These are phyloP conservation scores for Hapalemur alaotrensis DNA, from an alignment of 2,797 vertebrate genomes.

Conservation along the genomic window DNA sequence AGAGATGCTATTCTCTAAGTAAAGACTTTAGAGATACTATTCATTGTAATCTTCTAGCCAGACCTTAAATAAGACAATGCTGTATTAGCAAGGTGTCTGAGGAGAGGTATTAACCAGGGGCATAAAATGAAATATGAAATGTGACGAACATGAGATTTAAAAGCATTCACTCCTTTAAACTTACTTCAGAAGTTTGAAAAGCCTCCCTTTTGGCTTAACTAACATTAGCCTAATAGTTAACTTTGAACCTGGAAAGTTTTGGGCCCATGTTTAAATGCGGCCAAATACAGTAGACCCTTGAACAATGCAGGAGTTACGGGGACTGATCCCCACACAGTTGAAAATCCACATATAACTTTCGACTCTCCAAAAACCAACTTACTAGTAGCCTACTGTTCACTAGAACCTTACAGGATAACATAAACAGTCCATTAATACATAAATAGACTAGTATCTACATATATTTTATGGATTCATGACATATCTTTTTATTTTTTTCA, in stretches of 20 bases:
- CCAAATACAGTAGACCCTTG: neutral
- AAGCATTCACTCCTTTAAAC: neutral
- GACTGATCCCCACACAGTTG: neutral
- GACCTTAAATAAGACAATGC: neutral
- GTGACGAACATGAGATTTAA: neutral
- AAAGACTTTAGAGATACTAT: neutral
- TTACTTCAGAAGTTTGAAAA: neutral
- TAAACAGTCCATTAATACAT: neutral
- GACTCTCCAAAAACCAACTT: neutral
- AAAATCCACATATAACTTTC: neutral
- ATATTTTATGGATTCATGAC: neutral
- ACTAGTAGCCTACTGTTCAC: neutral
- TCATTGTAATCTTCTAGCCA: neutral
- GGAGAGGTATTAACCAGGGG: neutral
- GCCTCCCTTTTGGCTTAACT: neutral
- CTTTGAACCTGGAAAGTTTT: neutral
- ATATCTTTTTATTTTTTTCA: neutral
- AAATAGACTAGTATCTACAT: neutral
- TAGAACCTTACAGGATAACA: neutral
- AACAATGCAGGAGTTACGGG: neutral
- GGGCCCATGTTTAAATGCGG: constrained; percentile 22
- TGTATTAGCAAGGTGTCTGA: neutral
- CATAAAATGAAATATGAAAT: neutral
- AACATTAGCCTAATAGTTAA: neutral
- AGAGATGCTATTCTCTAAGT: neutral